Percentiles rank a stretch among this genome's conserved stretches.
phyloP scores from a whole-genome alignment of 2,888 invertebrate genomes.

The Lasiommata megera region DNA sequence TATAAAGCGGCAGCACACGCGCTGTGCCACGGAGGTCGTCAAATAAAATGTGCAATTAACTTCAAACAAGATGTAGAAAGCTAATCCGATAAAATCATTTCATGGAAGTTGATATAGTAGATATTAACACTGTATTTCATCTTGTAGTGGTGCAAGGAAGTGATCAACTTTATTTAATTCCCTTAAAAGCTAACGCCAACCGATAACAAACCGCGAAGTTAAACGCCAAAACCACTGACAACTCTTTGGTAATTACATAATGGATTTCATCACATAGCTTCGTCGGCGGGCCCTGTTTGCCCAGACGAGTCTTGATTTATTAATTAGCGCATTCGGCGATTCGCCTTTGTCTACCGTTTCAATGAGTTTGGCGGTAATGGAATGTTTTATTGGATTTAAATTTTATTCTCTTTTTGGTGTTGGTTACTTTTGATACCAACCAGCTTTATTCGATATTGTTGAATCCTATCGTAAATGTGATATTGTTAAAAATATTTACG shows the following conservation, averaged over 20 bases:
- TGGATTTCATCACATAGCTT: constrained; percentile 27
- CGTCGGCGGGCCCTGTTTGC: constrained; percentile 46
- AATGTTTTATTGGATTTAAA: constrained; percentile 23
- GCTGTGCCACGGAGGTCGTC: too few species aligned
- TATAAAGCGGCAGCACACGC: too few species aligned
- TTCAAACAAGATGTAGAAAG: too few species aligned
- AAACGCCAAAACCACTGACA: constrained; percentile 10
- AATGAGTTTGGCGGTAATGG: constrained; percentile 30
- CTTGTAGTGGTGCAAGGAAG: not conserved
- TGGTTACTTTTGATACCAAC: not conserved
- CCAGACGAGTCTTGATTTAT: constrained; percentile 61
- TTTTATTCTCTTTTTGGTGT: not conserved
- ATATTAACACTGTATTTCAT: not conserved
- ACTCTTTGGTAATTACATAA: constrained; percentile 26
- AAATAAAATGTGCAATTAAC: too few species aligned
- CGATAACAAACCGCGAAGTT: constrained; percentile 2
- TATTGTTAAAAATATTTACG: too few species aligned
- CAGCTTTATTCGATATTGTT: not conserved
- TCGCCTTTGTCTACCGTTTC: constrained; percentile 48
- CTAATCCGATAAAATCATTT: too few species aligned
- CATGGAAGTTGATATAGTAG: too few species aligned
- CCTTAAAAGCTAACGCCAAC: constrained; percentile 4
- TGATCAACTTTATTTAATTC: constrained; percentile 5
- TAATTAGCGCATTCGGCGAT: constrained; percentile 55
- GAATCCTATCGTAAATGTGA: too few species aligned